phyloP scores from a whole-genome alignment of 1,140 invertebrate species.

The Nasonia vitripennis region DNA sequence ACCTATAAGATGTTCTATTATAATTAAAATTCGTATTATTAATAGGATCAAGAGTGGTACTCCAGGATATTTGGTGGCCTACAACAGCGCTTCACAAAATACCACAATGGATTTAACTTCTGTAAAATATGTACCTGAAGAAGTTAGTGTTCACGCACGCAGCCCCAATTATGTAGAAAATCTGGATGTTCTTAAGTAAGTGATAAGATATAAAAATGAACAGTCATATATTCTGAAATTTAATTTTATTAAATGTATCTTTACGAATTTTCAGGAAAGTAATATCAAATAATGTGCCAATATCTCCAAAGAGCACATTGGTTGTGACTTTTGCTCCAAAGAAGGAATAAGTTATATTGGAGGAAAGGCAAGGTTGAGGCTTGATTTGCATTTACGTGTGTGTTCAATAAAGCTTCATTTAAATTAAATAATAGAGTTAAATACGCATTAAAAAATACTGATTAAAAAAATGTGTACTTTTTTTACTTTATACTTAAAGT shows the following conservation, averaged over 20 bases:
- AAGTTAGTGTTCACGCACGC: slow-evolving; percentile 76
- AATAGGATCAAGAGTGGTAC: slow-evolving; percentile 81
- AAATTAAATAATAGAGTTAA: slow-evolving; percentile 19
- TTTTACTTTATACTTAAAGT: slow-evolving; percentile 30
- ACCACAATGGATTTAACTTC: slow-evolving; percentile 73
- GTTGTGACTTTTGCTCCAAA: slow-evolving; percentile 67
- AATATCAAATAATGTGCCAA: slow-evolving; percentile 60
- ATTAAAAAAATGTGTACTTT: slow-evolving; percentile 36
- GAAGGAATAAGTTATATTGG: slow-evolving; percentile 32
- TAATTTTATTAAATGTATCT: slow-evolving; percentile 46
- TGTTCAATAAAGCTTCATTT: slow-evolving; percentile 22
- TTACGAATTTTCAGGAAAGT: slow-evolving; percentile 64
- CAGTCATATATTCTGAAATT: slow-evolving; percentile 36
- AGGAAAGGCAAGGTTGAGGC: slow-evolving; percentile 1
- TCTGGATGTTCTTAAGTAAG: slow-evolving; percentile 70
- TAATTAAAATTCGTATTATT: slow-evolving; percentile 51
- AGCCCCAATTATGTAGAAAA: slow-evolving; percentile 76
- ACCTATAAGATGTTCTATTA: slow-evolving; percentile 18
- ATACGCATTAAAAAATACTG: slow-evolving; percentile 42
- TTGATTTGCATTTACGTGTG: slow-evolving; percentile 40
- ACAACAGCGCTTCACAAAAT: slow-evolving; percentile 76
- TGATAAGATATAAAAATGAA: slow-evolving; percentile 45
- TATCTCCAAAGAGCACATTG: slow-evolving; percentile 66
- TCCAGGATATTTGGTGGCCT: slow-evolving; percentile 81
- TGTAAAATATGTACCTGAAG: slow-evolving; percentile 72